phyloP scores from a whole-genome alignment of 2,888 invertebrate species.

The Tridacna crocea region DNA sequence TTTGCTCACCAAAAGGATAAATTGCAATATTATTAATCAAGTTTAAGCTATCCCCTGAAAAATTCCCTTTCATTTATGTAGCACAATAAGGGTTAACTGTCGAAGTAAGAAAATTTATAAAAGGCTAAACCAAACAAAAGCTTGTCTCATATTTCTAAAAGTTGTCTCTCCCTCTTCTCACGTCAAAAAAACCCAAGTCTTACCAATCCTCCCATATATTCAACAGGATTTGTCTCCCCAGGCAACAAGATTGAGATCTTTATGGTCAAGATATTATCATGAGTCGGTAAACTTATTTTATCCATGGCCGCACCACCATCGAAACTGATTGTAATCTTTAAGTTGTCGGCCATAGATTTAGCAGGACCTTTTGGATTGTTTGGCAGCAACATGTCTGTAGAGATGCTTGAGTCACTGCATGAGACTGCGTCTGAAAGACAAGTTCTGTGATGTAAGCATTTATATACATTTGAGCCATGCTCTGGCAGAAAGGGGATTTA shows the following conservation, averaged over 20 bases:
- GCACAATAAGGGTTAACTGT: too few relatives aligned
- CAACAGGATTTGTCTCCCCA: constrained; percentile 44
- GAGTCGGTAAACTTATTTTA: constrained; percentile 40
- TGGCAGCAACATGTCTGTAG: constrained; percentile 21
- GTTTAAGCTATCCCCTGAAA: too few relatives aligned
- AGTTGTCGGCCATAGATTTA: constrained; percentile 15
- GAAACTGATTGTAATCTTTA: constrained; percentile 45
- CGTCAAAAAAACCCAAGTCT: neutral
- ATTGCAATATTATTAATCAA: too few relatives aligned
- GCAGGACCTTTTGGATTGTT: constrained; percentile 42
- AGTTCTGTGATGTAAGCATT: neutral
- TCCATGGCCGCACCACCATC: constrained; percentile 47
- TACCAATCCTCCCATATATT: constrained; percentile 47
- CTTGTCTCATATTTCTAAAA: too few relatives aligned
- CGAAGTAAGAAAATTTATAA: too few relatives aligned
- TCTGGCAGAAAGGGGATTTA: too few relatives aligned
- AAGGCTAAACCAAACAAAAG: too few relatives aligned
- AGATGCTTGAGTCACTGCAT: constrained; percentile 30
- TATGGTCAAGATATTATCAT: constrained; percentile 43
- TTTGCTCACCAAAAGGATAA: too few relatives aligned
- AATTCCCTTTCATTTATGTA: too few relatives aligned
- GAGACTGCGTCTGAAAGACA: constrained; percentile 28
- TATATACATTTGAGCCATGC: too few relatives aligned
- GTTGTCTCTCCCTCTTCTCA: too few relatives aligned
- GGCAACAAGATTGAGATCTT: constrained; percentile 45